Evolutionary conservation across 1,140 invertebrate genomes (phyloP).

Genomic region (Cepaea nemoralis): DNA sequence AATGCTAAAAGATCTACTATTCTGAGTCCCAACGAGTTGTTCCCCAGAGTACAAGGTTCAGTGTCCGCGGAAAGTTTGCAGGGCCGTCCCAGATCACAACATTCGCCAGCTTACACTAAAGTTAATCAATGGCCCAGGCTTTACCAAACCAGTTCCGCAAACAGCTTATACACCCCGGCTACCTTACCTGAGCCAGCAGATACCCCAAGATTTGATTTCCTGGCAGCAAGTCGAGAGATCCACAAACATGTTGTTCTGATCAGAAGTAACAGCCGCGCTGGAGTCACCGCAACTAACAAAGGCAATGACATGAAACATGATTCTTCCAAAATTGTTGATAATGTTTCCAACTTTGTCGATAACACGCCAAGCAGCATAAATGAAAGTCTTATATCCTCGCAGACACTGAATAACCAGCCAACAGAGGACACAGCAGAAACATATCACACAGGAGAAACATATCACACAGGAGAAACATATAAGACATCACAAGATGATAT

Average conservation of each 20-base stretch:
- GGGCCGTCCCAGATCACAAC: not conserved
- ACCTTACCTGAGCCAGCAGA: too few species aligned
- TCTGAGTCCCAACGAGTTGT: not conserved
- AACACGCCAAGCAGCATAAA: not conserved
- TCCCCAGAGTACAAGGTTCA: not conserved
- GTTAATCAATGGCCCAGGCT: constrained; percentile 2
- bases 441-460: too few species aligned
- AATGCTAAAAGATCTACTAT: not conserved
- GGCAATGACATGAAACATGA: not conserved
- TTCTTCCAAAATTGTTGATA: not conserved
- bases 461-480: not conserved
- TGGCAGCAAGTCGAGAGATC: constrained; percentile 27
- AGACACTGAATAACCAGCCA: not conserved
- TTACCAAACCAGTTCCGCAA: not conserved
- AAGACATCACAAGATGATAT: not conserved
- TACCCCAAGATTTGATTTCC: constrained; percentile 20
- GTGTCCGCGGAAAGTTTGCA: not conserved
- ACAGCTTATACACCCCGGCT: not conserved
- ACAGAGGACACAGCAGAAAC: not conserved
- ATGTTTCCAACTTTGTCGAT: not conserved
- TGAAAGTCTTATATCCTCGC: not conserved
- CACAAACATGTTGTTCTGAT: constrained; percentile 4
- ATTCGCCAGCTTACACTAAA: not conserved
- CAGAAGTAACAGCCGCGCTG: not conserved
- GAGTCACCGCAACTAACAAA: not conserved